phyloP scores from a whole-genome alignment of 2,888 invertebrate genomes.

The Cataglyphis albicans region DNA sequence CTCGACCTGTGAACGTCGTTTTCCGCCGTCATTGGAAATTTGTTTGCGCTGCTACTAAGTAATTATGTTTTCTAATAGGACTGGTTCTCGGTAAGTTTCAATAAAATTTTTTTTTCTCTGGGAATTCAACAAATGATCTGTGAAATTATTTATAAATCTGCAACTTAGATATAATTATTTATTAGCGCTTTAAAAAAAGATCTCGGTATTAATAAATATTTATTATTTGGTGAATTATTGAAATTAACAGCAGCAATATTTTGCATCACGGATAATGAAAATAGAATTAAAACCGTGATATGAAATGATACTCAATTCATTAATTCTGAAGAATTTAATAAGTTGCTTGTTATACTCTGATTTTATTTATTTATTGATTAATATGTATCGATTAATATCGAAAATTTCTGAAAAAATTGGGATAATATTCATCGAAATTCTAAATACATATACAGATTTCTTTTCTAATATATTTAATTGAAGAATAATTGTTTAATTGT shows the following conservation, averaged over 20 bases:
- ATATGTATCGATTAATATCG: not conserved
- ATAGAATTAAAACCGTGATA: not conserved
- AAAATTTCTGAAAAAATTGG: not conserved
- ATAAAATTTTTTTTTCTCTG: slow-evolving; percentile 6
- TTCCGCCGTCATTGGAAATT: slow-evolving; percentile 18
- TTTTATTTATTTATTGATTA: not conserved
- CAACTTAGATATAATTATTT: not conserved
- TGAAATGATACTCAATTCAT: not conserved
- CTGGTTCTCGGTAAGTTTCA: slow-evolving; percentile 28
- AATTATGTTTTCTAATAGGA: slow-evolving; percentile 27
- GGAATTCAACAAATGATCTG: not conserved
- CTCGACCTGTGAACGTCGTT: not conserved
- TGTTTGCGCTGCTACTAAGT: slow-evolving; percentile 43
- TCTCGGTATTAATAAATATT: slow-evolving; percentile 5
- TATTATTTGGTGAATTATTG: not conserved
- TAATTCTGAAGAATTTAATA: not conserved
- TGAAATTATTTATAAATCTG: not conserved
- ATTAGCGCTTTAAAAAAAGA: not conserved
- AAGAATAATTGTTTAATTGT: not conserved
- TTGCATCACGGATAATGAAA: not conserved
- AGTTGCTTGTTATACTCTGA: not conserved
- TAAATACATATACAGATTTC: not conserved
- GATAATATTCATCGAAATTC: no score
- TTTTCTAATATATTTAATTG: not conserved
- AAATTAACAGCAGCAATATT: not conserved